These are phyloP conservation scores for Drosophila sechellia DNA, from an alignment of 1,140 invertebrate genomes.

Conservation along the genomic window DNA sequence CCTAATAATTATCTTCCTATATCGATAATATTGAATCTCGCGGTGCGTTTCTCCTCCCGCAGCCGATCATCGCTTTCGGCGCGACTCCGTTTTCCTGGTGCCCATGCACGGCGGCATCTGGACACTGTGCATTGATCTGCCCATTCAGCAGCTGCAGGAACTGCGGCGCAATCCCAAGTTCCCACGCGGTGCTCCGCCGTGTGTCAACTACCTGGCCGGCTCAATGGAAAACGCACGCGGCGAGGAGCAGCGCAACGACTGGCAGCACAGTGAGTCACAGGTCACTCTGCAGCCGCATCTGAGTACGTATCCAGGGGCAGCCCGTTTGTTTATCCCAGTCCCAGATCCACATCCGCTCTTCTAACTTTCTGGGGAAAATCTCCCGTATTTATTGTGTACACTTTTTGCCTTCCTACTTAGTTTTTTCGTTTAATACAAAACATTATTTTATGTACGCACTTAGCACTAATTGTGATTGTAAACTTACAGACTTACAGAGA, in stretches of 20 bases:
- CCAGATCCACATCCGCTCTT: conserved; percentile 19
- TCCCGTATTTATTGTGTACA: conserved; percentile 42
- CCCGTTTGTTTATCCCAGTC: conserved; percentile 37
- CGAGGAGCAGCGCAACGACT: conserved; percentile 90
- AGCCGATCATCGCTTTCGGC: conserved; percentile 80
- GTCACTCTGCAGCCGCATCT: conserved; percentile 84
- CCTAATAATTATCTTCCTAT: neutral
- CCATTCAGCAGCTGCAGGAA: conserved; percentile 89
- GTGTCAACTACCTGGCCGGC: conserved; percentile 92
- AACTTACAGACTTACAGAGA: conserved; percentile 76
- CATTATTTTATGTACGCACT: conserved; percentile 63
- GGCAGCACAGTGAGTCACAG: conserved; percentile 91
- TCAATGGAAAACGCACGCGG: conserved; percentile 86
- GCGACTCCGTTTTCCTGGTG: conserved; percentile 88
- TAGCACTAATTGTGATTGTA: conserved; percentile 81
- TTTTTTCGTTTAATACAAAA: conserved; percentile 70
- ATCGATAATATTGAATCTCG: neutral
- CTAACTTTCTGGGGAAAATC: conserved; percentile 23
- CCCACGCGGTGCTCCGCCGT: conserved; percentile 87
- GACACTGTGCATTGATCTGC: conserved; percentile 92
- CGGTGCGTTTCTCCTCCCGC: neutral
- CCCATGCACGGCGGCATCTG: conserved; percentile 95
- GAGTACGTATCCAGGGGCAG: conserved; percentile 84
- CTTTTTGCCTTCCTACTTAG: conserved; percentile 23
- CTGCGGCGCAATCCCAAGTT: conserved; percentile 88